These are phyloP conservation scores for Cataglyphis altisquamis DNA, from an alignment of 2,888 invertebrate genomes.

Conservation along the genomic window DNA sequence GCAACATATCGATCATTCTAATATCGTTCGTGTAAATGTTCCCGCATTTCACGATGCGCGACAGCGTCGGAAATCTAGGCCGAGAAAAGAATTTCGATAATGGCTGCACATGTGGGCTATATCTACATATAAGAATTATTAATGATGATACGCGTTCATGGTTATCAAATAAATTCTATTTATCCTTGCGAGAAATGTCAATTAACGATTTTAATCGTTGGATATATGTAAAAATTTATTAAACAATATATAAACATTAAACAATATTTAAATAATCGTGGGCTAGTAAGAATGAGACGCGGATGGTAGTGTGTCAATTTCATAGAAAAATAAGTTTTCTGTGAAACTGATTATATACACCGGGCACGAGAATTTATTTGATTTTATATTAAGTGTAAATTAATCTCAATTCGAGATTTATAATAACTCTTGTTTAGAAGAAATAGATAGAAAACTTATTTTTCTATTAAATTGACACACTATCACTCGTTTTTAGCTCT, in stretches of 20 bases:
- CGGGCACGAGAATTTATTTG: too few relatives aligned
- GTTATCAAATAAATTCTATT: not conserved
- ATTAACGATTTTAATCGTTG: not conserved
- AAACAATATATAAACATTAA: not conserved
- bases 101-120: slow-evolving; percentile 10
- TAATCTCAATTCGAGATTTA: too few relatives aligned
- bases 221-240: not conserved
- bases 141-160: not conserved
- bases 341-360: too few relatives aligned
- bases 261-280: too few relatives aligned
- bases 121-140: not conserved
- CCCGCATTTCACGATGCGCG: not conserved
- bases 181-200: not conserved
- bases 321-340: too few relatives aligned
- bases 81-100: slow-evolving; percentile 24
- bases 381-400: too few relatives aligned
- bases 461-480: too few relatives aligned
- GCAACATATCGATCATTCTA: slow-evolving; percentile 51
- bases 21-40: slow-evolving; percentile 45
- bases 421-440: too few relatives aligned
- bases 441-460: too few relatives aligned
- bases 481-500: too few relatives aligned
- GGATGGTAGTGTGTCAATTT: too few relatives aligned
- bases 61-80: slow-evolving; percentile 37
- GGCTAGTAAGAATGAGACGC: too few relatives aligned